These are phyloP conservation scores for Charanyca ferruginea DNA, from an alignment of 2,888 invertebrate genomes.

Conservation along the genomic window DNA sequence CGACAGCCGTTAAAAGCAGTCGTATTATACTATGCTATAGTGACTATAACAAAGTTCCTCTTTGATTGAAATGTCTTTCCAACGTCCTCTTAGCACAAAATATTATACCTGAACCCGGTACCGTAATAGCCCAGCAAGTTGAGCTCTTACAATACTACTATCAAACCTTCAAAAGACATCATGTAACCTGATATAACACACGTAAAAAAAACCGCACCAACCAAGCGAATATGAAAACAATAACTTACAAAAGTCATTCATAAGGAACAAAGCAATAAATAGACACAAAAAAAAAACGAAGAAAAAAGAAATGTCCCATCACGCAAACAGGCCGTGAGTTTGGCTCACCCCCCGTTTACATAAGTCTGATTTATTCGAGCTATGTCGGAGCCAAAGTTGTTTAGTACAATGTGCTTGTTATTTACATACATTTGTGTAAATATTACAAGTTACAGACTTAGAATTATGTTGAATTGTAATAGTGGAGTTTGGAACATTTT, in stretches of 20 bases:
- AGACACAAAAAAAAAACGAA: slow-evolving; percentile 46
- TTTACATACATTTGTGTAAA: slow-evolving; percentile 82
- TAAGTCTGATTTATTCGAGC: slow-evolving; percentile 81
- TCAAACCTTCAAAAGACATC: neutral
- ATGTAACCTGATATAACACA: slow-evolving; percentile 17
- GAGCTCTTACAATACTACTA: too few relatives aligned
- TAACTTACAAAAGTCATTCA: slow-evolving; percentile 61
- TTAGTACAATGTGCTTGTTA: slow-evolving; percentile 79
- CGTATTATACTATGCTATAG: too few relatives aligned
- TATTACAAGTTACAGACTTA: slow-evolving; percentile 73
- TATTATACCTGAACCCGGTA: too few relatives aligned
- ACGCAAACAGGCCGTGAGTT: slow-evolving; percentile 55
- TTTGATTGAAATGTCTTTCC: too few relatives aligned
- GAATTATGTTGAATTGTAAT: slow-evolving; percentile 63
- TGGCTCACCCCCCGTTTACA: slow-evolving; percentile 74
- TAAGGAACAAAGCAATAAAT: slow-evolving; percentile 64
- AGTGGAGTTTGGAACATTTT: slow-evolving; percentile 51
- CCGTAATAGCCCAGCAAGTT: too few relatives aligned
- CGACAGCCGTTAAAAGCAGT: too few relatives aligned
- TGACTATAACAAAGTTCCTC: too few relatives aligned
- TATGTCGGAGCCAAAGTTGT: slow-evolving; percentile 77
- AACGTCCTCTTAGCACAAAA: too few relatives aligned
- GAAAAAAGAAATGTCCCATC: slow-evolving; percentile 49
- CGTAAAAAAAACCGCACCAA: slow-evolving; percentile 32
- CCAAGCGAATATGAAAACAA: slow-evolving; percentile 55